These are phyloP conservation scores for Rhinolophus ferrumequinum DNA, from an alignment of 2,113 vertebrate genomes.

Conservation along the genomic window DNA sequence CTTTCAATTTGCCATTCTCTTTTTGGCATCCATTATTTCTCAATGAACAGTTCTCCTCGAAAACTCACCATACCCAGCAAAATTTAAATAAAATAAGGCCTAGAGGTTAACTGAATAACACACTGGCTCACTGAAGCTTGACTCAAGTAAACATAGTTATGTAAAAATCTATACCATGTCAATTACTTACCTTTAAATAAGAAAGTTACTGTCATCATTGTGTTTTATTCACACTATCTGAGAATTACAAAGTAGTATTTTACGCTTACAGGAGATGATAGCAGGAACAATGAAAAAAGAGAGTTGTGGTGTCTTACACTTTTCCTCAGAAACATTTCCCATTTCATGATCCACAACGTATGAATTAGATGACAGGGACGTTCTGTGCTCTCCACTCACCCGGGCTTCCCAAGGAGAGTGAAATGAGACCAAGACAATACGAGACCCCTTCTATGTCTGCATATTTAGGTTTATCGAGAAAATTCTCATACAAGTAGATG, in stretches of 20 bases:
- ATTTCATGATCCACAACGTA: background rate
- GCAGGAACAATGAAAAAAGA: background rate
- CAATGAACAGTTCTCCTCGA: background rate
- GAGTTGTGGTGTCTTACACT: background rate
- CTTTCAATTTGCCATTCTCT: background rate
- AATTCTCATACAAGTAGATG: background rate
- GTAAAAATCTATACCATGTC: slow-evolving; percentile 37
- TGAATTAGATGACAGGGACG: background rate
- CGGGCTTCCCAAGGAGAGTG: background rate
- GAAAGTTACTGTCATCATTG: background rate
- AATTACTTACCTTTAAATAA: background rate
- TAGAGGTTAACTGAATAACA: slow-evolving; percentile 27
- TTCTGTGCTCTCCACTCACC: background rate
- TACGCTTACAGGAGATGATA: background rate
- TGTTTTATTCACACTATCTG: background rate
- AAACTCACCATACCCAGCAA: background rate
- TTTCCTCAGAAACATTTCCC: background rate
- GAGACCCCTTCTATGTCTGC: background rate
- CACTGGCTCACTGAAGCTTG: background rate
- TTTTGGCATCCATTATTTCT: background rate
- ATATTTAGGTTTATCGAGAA: background rate
- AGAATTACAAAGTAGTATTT: background rate
- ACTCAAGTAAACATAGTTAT: background rate
- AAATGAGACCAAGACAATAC: background rate
- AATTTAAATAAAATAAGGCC: background rate